Percentiles rank a stretch among this genome's conserved stretches.
phyloP scores from a whole-genome alignment of 2,797 vertebrate genomes.

The Acrossocheilus wenchowensis region DNA sequence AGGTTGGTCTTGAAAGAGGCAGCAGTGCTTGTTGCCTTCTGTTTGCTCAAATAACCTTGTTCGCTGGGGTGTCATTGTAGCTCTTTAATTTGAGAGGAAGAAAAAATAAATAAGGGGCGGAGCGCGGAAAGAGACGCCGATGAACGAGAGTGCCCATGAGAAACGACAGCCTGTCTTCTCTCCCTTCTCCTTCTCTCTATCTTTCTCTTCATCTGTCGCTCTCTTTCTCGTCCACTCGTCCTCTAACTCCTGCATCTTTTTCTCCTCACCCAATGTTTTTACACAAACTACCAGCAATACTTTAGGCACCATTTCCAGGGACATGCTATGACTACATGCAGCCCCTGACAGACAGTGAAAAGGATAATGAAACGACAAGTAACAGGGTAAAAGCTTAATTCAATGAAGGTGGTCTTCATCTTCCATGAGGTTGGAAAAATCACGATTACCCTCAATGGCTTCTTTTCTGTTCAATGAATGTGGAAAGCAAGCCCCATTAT shows the following conservation, averaged over 20 bases:
- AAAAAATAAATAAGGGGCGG: conserved; percentile 28
- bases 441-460: not conserved
- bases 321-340: not conserved
- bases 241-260: not conserved
- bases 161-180: conserved; percentile 36
- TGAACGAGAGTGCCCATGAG: conserved; percentile 45
- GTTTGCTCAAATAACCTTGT: conserved; percentile 57
- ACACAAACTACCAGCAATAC: not conserved
- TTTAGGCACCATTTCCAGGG: conserved; percentile 4
- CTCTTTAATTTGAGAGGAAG: conserved; percentile 44
- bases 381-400: not conserved
- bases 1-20: conserved; percentile 54
- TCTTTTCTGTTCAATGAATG: conserved; percentile 30
- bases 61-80: conserved; percentile 38
- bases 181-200: not conserved
- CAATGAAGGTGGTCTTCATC: not conserved
- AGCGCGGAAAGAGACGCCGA: conserved; percentile 14
- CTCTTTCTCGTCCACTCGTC: not conserved
- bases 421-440: not conserved
- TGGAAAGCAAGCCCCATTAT: conserved; percentile 17
- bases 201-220: not conserved
- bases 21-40: conserved; percentile 39
- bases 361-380: conserved; percentile 8
- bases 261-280: not conserved
- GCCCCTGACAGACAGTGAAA: conserved; percentile 1